Evolutionary conservation across 2,113 vertebrate genomes (phyloP), one percentile per base, ranked within the genome.

Genomic region (Propithecus coquereli): DNA sequence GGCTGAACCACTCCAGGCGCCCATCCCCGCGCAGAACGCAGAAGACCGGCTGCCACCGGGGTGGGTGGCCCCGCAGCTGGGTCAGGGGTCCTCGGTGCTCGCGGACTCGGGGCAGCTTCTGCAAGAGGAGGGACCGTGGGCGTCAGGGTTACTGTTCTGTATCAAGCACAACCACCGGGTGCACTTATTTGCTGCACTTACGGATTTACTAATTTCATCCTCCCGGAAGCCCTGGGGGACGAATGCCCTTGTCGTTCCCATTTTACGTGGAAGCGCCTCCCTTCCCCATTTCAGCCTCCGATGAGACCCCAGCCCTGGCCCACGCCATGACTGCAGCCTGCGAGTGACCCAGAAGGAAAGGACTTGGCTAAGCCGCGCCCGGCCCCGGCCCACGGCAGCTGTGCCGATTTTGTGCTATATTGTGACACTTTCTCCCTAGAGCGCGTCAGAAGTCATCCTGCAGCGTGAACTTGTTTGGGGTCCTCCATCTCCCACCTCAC

Each of bases 11-110:
- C 61, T 90, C 96, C 65, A 98, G 95, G 13, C 86, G 83, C 17
- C 95, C 98, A 0, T 98, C 97, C 27, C 97, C 96, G 0, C 96
- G 96, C 61, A 98, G 95, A 25, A 98, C 76, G 3, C 97, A 98
- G 94, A 97, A 98, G 61, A 40, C 34, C 0, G 71, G 88, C 61
- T 94, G 97, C 98, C 98, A 98, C 82, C 50, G 93, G 1, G 81
- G 87, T 0, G 96, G 97, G 32, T 68, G 90, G 9, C 95, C 93
- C 8, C 40, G 45, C 4, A 97, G 94, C 61, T 59, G 96, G 10
- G 7, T 82, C 85, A 98, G 90, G 45, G 63, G 74, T 4, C 98
- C 98, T 8, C 54, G 95, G 18, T 97, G 94, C 88, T 98, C 94
- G 1, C 97, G 54, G 8, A 96, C 82, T 0, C 30, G 90, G 18